Percentiles rank a stretch among this genome's conserved stretches.
phyloP scores from a whole-genome alignment of 2,113 vertebrate genomes.

The Tichodroma muraria region DNA sequence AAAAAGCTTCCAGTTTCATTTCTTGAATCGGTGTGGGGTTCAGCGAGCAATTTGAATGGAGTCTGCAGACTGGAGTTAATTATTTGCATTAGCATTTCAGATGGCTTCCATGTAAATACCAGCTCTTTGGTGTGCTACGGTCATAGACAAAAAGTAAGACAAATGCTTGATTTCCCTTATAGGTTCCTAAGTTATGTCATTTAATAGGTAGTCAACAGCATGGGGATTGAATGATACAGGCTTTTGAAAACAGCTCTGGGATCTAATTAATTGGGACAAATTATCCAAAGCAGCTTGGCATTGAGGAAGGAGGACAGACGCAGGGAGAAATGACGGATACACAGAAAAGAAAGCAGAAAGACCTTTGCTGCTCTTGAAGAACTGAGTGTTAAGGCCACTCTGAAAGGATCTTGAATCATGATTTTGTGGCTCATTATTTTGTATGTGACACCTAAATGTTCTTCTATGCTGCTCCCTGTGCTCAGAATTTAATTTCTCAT shows the following conservation, averaged over 20 bases:
- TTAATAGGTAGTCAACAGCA: slow-evolving; percentile 15
- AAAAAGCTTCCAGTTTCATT: background rate
- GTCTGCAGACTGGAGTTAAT: slow-evolving; percentile 21
- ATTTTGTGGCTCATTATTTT: background rate
- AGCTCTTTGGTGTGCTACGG: background rate
- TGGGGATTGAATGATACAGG: background rate
- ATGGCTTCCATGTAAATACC: slow-evolving; percentile 22
- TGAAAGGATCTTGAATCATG: accelerated
- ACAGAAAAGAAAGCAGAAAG: background rate
- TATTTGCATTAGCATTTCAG: slow-evolving; percentile 50
- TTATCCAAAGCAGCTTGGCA: slow-evolving; percentile 19
- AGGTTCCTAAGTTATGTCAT: background rate
- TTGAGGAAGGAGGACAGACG: background rate
- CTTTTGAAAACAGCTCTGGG: slow-evolving; percentile 27
- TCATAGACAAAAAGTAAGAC: background rate
- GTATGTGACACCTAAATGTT: background rate
- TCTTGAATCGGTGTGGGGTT: background rate
- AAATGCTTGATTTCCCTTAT: background rate
- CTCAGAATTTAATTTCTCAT: background rate
- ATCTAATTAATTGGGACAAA: slow-evolving; percentile 47
- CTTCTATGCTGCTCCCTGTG: background rate
- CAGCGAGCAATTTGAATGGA: slow-evolving; percentile 1
- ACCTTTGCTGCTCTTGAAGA: background rate
- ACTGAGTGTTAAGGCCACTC: background rate
- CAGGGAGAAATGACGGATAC: background rate